Evolutionary conservation across 2,797 vertebrate species (phyloP).

Genomic region (Scolopax bukidnonensis): DNA sequence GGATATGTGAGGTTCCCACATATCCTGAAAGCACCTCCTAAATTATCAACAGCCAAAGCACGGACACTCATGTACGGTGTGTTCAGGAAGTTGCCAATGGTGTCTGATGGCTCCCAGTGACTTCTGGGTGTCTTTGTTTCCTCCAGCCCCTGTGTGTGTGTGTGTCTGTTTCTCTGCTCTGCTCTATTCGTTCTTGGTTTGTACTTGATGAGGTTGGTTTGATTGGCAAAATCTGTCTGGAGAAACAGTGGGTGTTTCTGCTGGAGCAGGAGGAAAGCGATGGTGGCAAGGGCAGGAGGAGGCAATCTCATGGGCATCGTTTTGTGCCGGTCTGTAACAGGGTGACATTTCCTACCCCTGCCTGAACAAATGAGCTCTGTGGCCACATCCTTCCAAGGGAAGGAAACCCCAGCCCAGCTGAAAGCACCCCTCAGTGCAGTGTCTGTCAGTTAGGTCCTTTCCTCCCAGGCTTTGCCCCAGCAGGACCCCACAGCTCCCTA

Average conservation of each 20-base stretch:
- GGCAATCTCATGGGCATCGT: rapidly evolving
- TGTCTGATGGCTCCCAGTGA: neutral
- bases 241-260: neutral
- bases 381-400: neutral
- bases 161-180: neutral
- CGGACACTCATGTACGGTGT: rapidly evolving
- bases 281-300: neutral
- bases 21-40: neutral
- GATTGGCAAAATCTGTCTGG: neutral
- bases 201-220: neutral
- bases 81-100: neutral
- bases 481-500: neutral
- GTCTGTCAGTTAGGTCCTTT: neutral
- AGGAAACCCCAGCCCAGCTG: neutral
- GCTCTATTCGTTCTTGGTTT: neutral
- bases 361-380: neutral
- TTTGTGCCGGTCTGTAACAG: neutral
- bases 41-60: neutral
- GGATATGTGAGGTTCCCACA: neutral
- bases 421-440: neutral
- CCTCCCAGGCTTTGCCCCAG: neutral
- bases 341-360: neutral
- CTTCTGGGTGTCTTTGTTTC: neutral
- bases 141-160: neutral
- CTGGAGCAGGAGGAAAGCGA: neutral